Evolutionary conservation across 2,113 vertebrate species (phyloP), one percentile per base, ranked within the genome.

Genomic region (Pteronura brasiliensis): DNA sequence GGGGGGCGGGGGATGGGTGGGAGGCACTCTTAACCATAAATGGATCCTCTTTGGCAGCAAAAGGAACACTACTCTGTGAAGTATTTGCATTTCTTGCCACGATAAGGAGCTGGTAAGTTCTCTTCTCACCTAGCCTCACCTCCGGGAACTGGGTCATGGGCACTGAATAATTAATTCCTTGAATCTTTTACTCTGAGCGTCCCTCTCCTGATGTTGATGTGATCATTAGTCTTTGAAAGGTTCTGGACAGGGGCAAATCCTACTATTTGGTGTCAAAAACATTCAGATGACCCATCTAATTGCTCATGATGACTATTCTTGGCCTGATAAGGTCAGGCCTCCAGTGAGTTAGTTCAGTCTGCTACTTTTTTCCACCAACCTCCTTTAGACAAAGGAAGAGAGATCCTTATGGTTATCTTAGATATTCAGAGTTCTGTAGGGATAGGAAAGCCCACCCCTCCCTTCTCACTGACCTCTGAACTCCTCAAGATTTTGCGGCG

Each of bases 161-260:
- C 77, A 36, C 59, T 98, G 59, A 98, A 96, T 98, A 97, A 98
- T 96, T 97, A 88, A 98, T 96, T 92, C 77, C 90, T 88, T 97
- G 84, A 97, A 65, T 86, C 87, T 96, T 92, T 93, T 9, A 44
- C 90, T 93, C 4, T 3, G 79, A 39, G 34, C 76, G 65, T 82
- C 81, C 74, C 88, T 39, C 76, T 90, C n/a, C 76, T 31, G 49
- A 39, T 11, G 27, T 44, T 29, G 59, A 95, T 63, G 65, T 65
- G 90, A 63, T 88, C 76, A 7, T 1, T 31, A 44, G 34, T 91
- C 71, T 92, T 89, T 20, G 31, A 95, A 86, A 92, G 39, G 89
- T 34, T 52, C 69, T 59, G 21, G 34, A 44, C 15, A 39, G 90
- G 77, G 52, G 42, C 42, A 87, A 21, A 79, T 9, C 23, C 49